These are phyloP conservation scores for Coelopa pilipes DNA, from an alignment of 2,888 invertebrate species.

Conservation along the genomic window DNA sequence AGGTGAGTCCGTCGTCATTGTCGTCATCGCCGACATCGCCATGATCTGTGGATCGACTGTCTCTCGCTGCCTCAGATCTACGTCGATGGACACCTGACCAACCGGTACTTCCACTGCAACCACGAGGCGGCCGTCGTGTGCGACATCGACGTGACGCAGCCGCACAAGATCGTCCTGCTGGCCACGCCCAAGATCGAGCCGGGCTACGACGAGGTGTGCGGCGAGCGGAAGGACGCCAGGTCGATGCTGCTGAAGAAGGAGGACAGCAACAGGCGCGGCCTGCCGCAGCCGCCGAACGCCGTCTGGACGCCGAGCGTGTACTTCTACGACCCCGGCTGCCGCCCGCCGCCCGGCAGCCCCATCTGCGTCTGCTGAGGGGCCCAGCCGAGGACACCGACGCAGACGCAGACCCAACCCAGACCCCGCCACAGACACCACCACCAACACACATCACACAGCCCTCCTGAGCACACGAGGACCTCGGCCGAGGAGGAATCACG, in stretches of 20 bases:
- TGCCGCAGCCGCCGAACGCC: neutral
- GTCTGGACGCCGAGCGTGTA: constrained; percentile 58
- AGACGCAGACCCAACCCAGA: neutral
- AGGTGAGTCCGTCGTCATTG: constrained; percentile 50
- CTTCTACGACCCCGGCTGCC: constrained; percentile 52
- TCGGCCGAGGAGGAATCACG: constrained; percentile 6
- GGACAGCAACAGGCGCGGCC: neutral
- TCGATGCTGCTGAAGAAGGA: constrained; percentile 4
- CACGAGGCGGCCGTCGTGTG: constrained; percentile 61
- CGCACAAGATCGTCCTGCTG: constrained; percentile 59
- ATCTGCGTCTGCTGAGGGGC: neutral
- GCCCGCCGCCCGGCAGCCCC: neutral
- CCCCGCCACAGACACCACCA: neutral
- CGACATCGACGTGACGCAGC: constrained; percentile 55
- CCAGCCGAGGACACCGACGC: neutral
- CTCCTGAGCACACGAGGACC: neutral
- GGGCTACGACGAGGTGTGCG: constrained; percentile 34
- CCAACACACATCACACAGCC: neutral
- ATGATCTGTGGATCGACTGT: neutral
- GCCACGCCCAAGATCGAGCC: constrained; percentile 50
- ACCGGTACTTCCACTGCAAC: constrained; percentile 56
- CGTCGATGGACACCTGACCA: constrained; percentile 61
- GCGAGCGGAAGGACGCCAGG: constrained; percentile 39
- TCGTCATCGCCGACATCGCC: neutral
- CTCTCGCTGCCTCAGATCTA: constrained; percentile 52